Conservation (phyloP, 1,140 invertebrate genomes). For the Lasaia peninsularis region DNA sequence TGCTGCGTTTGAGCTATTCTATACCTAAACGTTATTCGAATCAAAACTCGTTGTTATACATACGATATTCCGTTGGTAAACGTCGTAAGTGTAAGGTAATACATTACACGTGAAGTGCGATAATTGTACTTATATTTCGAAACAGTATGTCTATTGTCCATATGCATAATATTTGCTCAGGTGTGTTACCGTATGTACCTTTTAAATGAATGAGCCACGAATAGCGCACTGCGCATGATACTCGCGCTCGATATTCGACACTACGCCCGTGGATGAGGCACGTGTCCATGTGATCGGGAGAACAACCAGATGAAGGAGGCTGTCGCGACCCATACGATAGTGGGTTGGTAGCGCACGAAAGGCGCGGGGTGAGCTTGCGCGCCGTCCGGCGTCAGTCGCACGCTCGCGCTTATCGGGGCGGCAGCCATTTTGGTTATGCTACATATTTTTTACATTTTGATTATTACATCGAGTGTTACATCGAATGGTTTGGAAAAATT, state of each 20-base stretch:
- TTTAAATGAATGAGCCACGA: slow-evolving; percentile 64
- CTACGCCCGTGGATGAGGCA: slow-evolving; percentile 54
- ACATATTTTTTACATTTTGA: slow-evolving; percentile 35
- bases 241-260: slow-evolving; percentile 66
- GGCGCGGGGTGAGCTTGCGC: slow-evolving; percentile 34
- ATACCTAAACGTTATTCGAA: no score
- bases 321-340: slow-evolving; percentile 31
- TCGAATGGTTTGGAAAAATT: slow-evolving; percentile 14
- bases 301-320: slow-evolving; percentile 54
- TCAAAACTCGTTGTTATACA: no score
- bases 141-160: slow-evolving; percentile 52
- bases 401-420: slow-evolving; percentile 49
- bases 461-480: slow-evolving; percentile 25
- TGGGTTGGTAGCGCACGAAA: slow-evolving; percentile 33
- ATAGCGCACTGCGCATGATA: slow-evolving; percentile 63
- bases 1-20: no score
- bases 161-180: slow-evolving; percentile 68
- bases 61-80: not conserved
- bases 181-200: slow-evolving; percentile 47
- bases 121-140: slow-evolving; percentile 42
- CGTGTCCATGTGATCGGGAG: slow-evolving; percentile 53
- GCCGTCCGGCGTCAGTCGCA: slow-evolving; percentile 51
- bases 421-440: slow-evolving; percentile 36
- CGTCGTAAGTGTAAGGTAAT: not conserved
- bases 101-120: not conserved